A percentile compares a stretch with the other conserved stretches of the same genome.
These are phyloP conservation scores for Montipora sp. DNA, from an alignment of 64 coral and sea anemone genomes.

Conservation along the genomic window DNA sequence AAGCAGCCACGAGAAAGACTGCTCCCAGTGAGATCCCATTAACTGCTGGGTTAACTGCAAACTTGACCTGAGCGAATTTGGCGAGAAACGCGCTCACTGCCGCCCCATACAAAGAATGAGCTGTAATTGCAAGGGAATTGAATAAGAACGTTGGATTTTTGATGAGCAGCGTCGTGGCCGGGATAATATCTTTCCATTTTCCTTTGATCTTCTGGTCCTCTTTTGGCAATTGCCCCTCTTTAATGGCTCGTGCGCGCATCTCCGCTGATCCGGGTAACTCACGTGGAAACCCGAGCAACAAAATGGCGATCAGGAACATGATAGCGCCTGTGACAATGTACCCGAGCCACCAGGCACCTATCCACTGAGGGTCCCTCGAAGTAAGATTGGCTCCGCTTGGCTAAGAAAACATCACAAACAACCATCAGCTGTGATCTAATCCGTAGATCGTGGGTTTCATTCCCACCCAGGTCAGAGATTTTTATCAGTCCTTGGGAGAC, in stretches of 20 bases:
- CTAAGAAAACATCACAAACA: slow-evolving; percentile 7
- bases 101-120: slow-evolving; percentile 44
- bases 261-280: slow-evolving; percentile 77
- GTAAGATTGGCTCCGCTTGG: slow-evolving; percentile 53
- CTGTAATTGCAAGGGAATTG: slow-evolving; percentile 59
- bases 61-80: slow-evolving; percentile 71
- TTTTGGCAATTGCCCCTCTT: slow-evolving; percentile 77
- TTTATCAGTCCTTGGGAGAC: too few species aligned
- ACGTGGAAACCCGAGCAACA: slow-evolving; percentile 69
- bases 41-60: slow-evolving; percentile 40
- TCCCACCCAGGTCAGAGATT: too few species aligned
- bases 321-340: slow-evolving; percentile 56
- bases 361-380: slow-evolving; percentile 69
- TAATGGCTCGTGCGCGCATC: slow-evolving; percentile 75
- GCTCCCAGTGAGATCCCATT: slow-evolving; percentile 57
- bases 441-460: too few species aligned
- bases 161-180: slow-evolving; percentile 64
- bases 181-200: slow-evolving; percentile 65
- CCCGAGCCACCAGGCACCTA: slow-evolving; percentile 96
- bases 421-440: too few species aligned
- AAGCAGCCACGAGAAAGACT: slow-evolving; percentile 36
- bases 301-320: slow-evolving; percentile 36
- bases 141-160: slow-evolving; percentile 87
- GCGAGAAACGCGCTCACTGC: slow-evolving; percentile 69
- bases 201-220: slow-evolving; percentile 55